A percentile compares a stretch with the other conserved stretches of the same genome.
phyloP scores from a whole-genome alignment of 2,888 invertebrate genomes.

The Eupithecia vulgata region DNA sequence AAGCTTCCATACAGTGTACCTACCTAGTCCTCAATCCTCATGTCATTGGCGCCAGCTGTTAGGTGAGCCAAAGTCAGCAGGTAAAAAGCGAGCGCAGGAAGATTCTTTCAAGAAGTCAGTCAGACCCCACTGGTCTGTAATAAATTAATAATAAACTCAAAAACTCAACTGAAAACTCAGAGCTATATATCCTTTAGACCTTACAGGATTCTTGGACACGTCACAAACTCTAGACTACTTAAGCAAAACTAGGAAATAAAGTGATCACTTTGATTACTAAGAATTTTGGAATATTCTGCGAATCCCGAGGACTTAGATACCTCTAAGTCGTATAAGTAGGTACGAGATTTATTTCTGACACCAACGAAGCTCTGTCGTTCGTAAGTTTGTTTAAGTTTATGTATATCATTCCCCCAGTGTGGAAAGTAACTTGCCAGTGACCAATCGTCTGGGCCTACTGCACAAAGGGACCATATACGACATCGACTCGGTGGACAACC shows the following conservation, averaged over 20 bases:
- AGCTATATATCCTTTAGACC: no score
- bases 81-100: not conserved
- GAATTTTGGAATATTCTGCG: not conserved
- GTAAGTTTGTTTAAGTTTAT: not conserved
- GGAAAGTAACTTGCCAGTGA: slow-evolving; percentile 69
- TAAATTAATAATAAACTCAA: no score
- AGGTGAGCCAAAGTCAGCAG: not conserved
- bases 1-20: slow-evolving; percentile 7
- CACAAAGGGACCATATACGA: slow-evolving; percentile 67
- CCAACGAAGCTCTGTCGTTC: not conserved
- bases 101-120: not conserved
- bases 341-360: not conserved
- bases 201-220: no score
- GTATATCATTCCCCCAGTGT: slow-evolving; percentile 53
- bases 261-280: no score
- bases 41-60: not conserved
- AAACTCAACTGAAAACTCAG: no score
- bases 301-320: not conserved
- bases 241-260: no score
- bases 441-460: slow-evolving; percentile 65
- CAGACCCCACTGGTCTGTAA: no score
- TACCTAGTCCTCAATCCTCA: slow-evolving; percentile 1
- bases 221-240: no score
- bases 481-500: slow-evolving; percentile 63
- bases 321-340: not conserved